Base-by-base conservation (phyloP, 2,113 vertebrate genomes). In the Actinemys pallida region DNA sequence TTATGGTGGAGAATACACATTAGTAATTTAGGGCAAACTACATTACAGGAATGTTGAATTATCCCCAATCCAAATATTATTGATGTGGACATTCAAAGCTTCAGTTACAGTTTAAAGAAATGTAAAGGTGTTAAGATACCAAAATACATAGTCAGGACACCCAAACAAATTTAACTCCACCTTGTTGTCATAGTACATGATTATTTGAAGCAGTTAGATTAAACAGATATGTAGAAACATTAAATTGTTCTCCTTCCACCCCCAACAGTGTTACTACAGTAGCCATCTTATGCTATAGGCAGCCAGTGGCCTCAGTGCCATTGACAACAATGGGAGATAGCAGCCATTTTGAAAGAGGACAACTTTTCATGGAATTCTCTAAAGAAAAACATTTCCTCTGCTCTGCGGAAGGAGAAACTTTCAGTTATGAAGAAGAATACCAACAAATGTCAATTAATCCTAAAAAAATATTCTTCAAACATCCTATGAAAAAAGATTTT, bases 381-480 rank as follows among this genome's bases (percentile, higher is more conserved):
- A 27, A 62, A 62, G 25, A 31, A 62, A 62, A 62, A 31, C 57
- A 31, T 62, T 62, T 62, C 5, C 13, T 62, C 6, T 29, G 27
- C 29, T 62, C 57, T 31, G 12, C 65, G 69, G 65, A 93, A 93
- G 52, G 88, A 89, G 79, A 83, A 95, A 83, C 29, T 80, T 62
- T 69, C 42, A 88, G 62, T 35, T 57, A 62, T 25, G 19, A 90
- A 92, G 47, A 88, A 52, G 39, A 94, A 93, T 0, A 89, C 42
- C 42, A 82, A 93, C 52, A 25, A 76, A n/a, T 59, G 62, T 45
- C 54, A 69, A 25, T 80, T 87, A 84, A 31, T 75, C 49, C 31
- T 76, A 53, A 88, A 94, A 94, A 5, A 79, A 20, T 53, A 39
- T 24, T 90, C 35, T 86, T 91, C 78, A 84, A 91, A 90, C n/a